phyloP scores from a whole-genome alignment of 1,140 invertebrate species.

The Drosophila nannoptera region DNA sequence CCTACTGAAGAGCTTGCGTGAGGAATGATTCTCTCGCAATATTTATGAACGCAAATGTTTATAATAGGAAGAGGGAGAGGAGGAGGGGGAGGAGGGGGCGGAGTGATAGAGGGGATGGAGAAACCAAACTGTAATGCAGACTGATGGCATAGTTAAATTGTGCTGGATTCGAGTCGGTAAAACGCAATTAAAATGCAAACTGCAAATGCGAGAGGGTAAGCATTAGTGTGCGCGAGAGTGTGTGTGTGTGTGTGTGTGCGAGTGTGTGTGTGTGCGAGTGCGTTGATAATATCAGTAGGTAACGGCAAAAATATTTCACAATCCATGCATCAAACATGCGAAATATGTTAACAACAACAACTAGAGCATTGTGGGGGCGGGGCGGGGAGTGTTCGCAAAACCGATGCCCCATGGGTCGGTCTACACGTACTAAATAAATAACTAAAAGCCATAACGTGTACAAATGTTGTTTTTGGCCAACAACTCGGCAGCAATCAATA shows the following conservation, averaged over 20 bases:
- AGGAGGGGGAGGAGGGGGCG: too few species aligned
- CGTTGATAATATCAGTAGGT: slow-evolving; percentile 7
- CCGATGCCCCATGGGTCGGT: background rate
- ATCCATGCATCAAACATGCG: slow-evolving; percentile 3
- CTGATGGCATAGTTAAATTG: slow-evolving; percentile 3
- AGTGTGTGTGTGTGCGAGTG: too few species aligned
- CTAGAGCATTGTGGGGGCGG: too few species aligned
- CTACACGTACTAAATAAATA: slow-evolving; percentile 14
- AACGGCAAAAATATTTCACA: slow-evolving; percentile 1
- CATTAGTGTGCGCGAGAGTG: too few species aligned
- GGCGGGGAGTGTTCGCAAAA: too few species aligned
- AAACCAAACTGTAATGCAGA: background rate
- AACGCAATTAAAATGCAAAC: slow-evolving; percentile 15
- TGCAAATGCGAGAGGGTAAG: slow-evolving; percentile 9
- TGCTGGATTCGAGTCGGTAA: background rate
- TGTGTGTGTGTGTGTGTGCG: too few species aligned
- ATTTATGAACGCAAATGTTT: too few species aligned
- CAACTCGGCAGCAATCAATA: slow-evolving; percentile 30
- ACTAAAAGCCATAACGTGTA: slow-evolving; percentile 14
- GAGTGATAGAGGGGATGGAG: background rate
- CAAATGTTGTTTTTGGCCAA: slow-evolving; percentile 9
- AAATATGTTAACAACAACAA: slow-evolving; percentile 1
- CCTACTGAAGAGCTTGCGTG: too few species aligned
- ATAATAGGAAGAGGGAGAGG: too few species aligned
- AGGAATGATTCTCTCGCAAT: too few species aligned